Evolutionary conservation across 2,113 vertebrate species (phyloP).

Genomic region (Elachura formosa): DNA sequence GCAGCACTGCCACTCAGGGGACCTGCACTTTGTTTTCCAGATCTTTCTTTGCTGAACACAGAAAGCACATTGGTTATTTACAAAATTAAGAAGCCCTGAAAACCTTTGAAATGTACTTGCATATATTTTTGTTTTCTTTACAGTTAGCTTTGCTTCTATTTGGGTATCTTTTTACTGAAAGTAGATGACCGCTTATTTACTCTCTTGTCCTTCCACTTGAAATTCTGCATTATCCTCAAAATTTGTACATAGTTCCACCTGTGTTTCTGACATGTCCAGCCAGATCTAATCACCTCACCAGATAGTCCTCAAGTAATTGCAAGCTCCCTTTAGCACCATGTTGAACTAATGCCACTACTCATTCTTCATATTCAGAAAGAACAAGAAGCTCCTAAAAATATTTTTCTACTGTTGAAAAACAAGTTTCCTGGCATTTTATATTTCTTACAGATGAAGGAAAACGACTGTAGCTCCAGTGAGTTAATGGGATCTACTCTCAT

Average conservation of each 20-base stretch:
- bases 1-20: neutral
- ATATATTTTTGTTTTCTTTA: neutral
- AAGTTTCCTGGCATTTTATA: neutral
- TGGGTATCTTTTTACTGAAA: neutral
- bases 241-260: neutral
- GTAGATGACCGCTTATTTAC: neutral
- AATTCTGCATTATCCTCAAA: neutral
- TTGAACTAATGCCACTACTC: neutral
- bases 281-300: neutral
- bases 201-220: neutral
- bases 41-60: neutral
- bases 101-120: neutral
- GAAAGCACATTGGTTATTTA: neutral
- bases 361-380: neutral
- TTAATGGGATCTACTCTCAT: neutral
- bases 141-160: neutral
- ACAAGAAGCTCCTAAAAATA: neutral
- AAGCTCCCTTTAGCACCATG: neutral
- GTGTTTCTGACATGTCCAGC: neutral
- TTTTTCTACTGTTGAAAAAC: neutral
- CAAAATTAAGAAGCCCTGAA: neutral
- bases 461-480: neutral
- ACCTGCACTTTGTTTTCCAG: neutral
- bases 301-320: neutral
- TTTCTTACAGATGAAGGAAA: neutral